These are phyloP conservation scores for Antennarius maculatus DNA, from an alignment of 2,797 vertebrate genomes.

Conservation along the genomic window DNA sequence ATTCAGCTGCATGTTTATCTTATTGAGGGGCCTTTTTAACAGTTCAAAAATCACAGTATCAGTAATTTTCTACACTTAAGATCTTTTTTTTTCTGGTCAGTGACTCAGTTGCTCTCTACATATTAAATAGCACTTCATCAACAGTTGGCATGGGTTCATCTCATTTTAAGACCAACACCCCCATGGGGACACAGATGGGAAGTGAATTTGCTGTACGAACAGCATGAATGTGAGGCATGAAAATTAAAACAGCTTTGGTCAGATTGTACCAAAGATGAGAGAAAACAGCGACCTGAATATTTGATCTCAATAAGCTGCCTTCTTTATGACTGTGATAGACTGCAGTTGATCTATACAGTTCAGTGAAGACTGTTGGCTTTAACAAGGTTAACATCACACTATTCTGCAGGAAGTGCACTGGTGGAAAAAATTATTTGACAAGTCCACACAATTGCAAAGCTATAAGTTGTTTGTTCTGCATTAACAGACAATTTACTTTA, in stretches of 20 bases:
- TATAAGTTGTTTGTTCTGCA: background rate
- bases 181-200: background rate
- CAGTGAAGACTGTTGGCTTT: conserved; percentile 11
- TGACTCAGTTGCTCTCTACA: too few relatives aligned
- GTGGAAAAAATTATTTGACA: background rate
- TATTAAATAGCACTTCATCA: too few relatives aligned
- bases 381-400: conserved; percentile 15
- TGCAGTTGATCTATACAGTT: conserved; percentile 12
- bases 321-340: conserved; percentile 6
- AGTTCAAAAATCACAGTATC: too few relatives aligned
- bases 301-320: conserved; percentile 17
- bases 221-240: background rate
- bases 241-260: too few relatives aligned
- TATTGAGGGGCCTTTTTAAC: too few relatives aligned
- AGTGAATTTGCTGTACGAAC: background rate
- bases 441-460: background rate
- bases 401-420: background rate
- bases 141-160: too few relatives aligned
- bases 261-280: too few relatives aligned
- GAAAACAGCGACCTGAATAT: conserved; percentile 13
- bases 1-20: too few relatives aligned
- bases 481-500: background rate
- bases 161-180: too few relatives aligned
- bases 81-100: too few relatives aligned
- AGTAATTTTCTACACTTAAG: too few relatives aligned